These are phyloP conservation scores for Aleiodes leptofemur DNA, from an alignment of 2,888 invertebrate genomes.

Conservation along the genomic window DNA sequence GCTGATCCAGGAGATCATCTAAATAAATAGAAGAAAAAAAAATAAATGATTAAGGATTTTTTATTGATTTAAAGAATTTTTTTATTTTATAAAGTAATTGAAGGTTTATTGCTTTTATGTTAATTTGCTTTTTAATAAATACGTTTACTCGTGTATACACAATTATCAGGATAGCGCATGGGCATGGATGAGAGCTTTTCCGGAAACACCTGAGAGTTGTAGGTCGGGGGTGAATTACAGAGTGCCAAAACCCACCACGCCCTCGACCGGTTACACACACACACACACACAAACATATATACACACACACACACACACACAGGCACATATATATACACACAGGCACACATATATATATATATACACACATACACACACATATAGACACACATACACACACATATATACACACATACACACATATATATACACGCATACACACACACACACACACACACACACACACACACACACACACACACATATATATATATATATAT, in stretches of 20 bases:
- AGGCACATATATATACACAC: background rate
- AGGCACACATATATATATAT: background rate
- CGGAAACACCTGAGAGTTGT: slow-evolving; percentile 47
- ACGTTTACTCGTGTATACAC: background rate
- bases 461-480: background rate
- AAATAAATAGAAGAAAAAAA: slow-evolving; percentile 62
- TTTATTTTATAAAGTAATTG: background rate
- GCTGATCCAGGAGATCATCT: slow-evolving; percentile 79
- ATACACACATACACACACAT: background rate
- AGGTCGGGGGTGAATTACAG: slow-evolving; percentile 51
- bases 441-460: background rate
- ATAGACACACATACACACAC: too few species aligned
- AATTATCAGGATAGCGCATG: slow-evolving; percentile 8
- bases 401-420: too few species aligned
- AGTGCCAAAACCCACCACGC: slow-evolving; percentile 55
- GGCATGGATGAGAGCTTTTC: slow-evolving; percentile 23
- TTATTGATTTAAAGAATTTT: too few species aligned
- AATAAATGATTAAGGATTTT: slow-evolving; percentile 9
- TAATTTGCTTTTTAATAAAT: background rate
- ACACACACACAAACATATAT: too few species aligned
- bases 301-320: background rate
- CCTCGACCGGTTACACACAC: slow-evolving; percentile 49
- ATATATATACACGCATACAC: background rate
- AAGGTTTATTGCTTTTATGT: too few species aligned
- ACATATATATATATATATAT: too few species aligned